These are phyloP conservation scores for Actinia equina DNA, from an alignment of 64 coral and sea anemone species.

Conservation along the genomic window DNA sequence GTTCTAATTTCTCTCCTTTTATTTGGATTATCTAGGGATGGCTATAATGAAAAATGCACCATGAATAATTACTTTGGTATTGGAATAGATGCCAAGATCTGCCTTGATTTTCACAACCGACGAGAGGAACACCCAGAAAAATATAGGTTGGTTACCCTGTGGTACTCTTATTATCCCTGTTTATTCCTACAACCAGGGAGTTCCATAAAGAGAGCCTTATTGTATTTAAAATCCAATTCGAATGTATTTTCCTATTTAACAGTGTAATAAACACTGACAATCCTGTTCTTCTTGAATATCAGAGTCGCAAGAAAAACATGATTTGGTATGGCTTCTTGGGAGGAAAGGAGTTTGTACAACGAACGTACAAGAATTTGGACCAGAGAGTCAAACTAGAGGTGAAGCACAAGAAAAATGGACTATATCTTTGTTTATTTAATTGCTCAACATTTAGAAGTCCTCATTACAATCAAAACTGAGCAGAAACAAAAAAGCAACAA, in stretches of 20 bases:
- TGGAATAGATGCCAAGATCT: slow-evolving; percentile 90
- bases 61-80: slow-evolving; percentile 99
- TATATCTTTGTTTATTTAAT: neutral
- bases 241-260: neutral
- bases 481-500: too few relatives aligned
- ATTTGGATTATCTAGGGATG: slow-evolving; percentile 57
- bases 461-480: too few relatives aligned
- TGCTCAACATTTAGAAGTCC: neutral
- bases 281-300: neutral
- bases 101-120: slow-evolving; percentile 85
- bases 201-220: too few relatives aligned
- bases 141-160: slow-evolving; percentile 64
- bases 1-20: neutral
- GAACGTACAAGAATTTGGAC: slow-evolving; percentile 95
- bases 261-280: too few relatives aligned
- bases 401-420: neutral
- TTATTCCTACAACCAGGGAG: too few relatives aligned
- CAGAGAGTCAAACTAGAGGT: slow-evolving; percentile 94
- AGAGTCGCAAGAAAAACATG: slow-evolving; percentile 87
- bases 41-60: slow-evolving; percentile 82
- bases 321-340: slow-evolving; percentile 92
- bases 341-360: slow-evolving; percentile 90
- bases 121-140: slow-evolving; percentile 96
- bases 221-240: too few relatives aligned
- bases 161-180: neutral